Evolutionary conservation across 2,888 invertebrate species (phyloP).

Genomic region (Enchytraeus crypticus): DNA sequence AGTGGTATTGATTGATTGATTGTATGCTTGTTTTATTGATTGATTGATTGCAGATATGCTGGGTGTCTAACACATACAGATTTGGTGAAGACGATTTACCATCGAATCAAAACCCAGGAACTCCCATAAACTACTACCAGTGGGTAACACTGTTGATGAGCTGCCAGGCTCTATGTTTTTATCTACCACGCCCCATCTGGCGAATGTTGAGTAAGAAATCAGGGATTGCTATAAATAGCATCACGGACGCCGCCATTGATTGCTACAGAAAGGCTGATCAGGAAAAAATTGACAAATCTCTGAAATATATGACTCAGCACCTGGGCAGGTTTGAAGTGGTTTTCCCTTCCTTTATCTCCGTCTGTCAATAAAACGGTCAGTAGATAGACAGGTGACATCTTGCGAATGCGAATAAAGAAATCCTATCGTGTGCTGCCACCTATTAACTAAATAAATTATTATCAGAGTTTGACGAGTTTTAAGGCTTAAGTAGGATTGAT

Average conservation of each 20-base stretch:
- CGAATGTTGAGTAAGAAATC: constrained; percentile 41
- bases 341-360: no score
- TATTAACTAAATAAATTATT: no score
- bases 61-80: neutral
- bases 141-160: constrained; percentile 26
- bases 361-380: no score
- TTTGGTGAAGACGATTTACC: neutral
- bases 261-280: constrained; percentile 18
- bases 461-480: no score
- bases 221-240: constrained; percentile 19
- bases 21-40: neutral
- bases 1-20: no score
- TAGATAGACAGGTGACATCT: no score
- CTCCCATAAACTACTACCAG: constrained; percentile 27
- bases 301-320: constrained; percentile 19
- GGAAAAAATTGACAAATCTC: constrained; percentile 13
- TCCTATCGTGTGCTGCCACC: no score
- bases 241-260: constrained; percentile 24
- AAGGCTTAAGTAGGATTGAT: no score
- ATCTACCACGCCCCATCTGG: constrained; percentile 51
- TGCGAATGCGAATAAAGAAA: no score
- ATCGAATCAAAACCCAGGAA: no score
- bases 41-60: neutral
- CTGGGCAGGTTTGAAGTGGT: constrained; percentile 33
- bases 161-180: constrained; percentile 27